Conservation (phyloP, 2,797 vertebrate species). For the Lacerta bilineata region DNA sequence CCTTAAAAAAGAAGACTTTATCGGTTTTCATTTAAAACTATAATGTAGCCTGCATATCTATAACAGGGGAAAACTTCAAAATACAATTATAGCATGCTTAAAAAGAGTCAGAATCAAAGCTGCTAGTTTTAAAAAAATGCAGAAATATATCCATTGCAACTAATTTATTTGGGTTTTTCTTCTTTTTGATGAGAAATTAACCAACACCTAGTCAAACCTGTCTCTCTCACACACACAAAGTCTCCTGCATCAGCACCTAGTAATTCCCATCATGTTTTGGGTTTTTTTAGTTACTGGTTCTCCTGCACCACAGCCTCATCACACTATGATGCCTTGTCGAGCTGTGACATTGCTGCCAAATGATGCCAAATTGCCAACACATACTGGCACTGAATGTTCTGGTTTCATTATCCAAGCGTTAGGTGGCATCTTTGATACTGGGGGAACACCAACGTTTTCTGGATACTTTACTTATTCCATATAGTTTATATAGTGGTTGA, state of each 20-base stretch:
- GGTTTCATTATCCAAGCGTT: not conserved
- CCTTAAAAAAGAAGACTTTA: not conserved
- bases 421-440: not conserved
- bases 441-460: not conserved
- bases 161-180: too few species aligned
- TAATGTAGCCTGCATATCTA: slow-evolving; percentile 4
- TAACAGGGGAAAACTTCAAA: slow-evolving; percentile 4
- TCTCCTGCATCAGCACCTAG: not conserved
- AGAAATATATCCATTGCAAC: not conserved
- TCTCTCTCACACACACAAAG: not conserved
- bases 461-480: not conserved
- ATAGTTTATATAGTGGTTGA: too few species aligned
- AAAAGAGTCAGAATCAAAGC: not conserved
- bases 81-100: not conserved
- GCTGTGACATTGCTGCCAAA: not conserved
- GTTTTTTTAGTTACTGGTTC: not conserved
- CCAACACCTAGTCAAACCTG: not conserved
- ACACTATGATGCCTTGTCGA: not conserved
- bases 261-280: not conserved
- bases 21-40: slow-evolving; percentile 11
- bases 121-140: not conserved
- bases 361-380: not conserved
- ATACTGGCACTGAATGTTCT: not conserved
- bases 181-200: not conserved
- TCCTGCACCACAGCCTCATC: not conserved